Percentiles rank a stretch among this genome's conserved stretches.
These are phyloP conservation scores for Thalassoma bifasciatum DNA, from an alignment of 2,113 vertebrate species.

Conservation along the genomic window DNA sequence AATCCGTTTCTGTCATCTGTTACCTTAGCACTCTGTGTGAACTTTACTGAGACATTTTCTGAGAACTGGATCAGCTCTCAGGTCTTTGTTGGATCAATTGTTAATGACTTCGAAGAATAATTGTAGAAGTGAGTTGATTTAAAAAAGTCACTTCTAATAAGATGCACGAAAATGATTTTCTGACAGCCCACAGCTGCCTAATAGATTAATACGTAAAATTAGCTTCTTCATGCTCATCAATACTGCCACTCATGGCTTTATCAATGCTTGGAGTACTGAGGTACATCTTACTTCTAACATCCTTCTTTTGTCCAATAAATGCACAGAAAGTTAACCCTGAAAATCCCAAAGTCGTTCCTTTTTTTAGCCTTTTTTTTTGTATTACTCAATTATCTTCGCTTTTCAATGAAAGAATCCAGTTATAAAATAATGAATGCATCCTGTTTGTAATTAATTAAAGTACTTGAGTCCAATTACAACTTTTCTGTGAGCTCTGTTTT, in stretches of 20 bases:
- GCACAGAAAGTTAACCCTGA: no score
- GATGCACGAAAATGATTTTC: background rate
- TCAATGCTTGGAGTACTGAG: background rate
- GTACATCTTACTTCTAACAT: no score
- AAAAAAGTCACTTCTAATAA: slow-evolving; percentile 4
- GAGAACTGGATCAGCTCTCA: slow-evolving; percentile 27
- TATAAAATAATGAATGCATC: background rate
- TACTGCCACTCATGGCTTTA: background rate
- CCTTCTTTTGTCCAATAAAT: no score
- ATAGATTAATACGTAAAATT: slow-evolving; percentile 2
- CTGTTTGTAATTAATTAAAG: background rate
- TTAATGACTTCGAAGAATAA: slow-evolving; percentile 14
- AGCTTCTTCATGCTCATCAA: background rate
- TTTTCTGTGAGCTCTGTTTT: background rate
- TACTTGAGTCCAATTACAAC: background rate
- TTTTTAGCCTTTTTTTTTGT: no score
- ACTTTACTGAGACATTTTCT: slow-evolving; percentile 44
- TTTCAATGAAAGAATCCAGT: background rate
- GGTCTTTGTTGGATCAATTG: slow-evolving; percentile 4
- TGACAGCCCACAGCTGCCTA: background rate
- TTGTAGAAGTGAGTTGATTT: slow-evolving; percentile 28
- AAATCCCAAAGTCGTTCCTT: no score
- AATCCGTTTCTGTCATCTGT: slow-evolving; percentile 18
- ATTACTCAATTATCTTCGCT: no score
- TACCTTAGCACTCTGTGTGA: slow-evolving; percentile 28